Conservation (phyloP, 1,140 invertebrate genomes). For the Macrobrachium nipponense region DNA sequence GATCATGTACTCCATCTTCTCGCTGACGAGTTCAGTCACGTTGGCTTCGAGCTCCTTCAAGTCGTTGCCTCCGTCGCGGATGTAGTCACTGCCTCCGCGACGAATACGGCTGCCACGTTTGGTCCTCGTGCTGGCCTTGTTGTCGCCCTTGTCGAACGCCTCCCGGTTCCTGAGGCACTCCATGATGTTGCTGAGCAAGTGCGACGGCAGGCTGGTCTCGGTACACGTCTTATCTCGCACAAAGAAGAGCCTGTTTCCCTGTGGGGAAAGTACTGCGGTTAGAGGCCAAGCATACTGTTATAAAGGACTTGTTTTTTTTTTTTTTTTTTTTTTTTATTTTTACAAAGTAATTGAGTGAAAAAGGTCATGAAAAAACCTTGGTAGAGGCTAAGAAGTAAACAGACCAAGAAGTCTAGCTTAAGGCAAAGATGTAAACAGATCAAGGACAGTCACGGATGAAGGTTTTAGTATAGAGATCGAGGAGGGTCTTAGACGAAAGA, state of each 20-base stretch:
- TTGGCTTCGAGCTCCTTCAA: slow-evolving; percentile 61
- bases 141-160: slow-evolving; percentile 26
- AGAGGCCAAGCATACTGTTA: background rate
- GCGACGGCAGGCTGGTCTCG: slow-evolving; percentile 18
- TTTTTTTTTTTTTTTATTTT: too few species aligned
- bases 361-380: too few species aligned
- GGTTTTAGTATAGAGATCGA: too few species aligned
- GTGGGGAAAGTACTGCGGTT: background rate
- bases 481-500: too few species aligned
- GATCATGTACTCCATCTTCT: slow-evolving; percentile 42
- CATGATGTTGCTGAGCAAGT: slow-evolving; percentile 39
- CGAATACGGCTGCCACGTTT: slow-evolving; percentile 37
- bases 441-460: too few species aligned
- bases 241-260: slow-evolving; percentile 37
- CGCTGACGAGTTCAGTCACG: slow-evolving; percentile 51
- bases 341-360: background rate
- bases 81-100: slow-evolving; percentile 34
- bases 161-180: slow-evolving; percentile 48
- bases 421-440: too few species aligned
- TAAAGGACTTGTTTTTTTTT: too few species aligned
- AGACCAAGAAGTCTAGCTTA: too few species aligned
- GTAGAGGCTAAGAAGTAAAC: too few species aligned
- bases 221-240: slow-evolving; percentile 44
- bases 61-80: slow-evolving; percentile 25
- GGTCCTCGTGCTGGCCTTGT: slow-evolving; percentile 26